Conservation (phyloP, 1,140 invertebrate genomes). For the Macrotrachela quadricornifera region DNA sequence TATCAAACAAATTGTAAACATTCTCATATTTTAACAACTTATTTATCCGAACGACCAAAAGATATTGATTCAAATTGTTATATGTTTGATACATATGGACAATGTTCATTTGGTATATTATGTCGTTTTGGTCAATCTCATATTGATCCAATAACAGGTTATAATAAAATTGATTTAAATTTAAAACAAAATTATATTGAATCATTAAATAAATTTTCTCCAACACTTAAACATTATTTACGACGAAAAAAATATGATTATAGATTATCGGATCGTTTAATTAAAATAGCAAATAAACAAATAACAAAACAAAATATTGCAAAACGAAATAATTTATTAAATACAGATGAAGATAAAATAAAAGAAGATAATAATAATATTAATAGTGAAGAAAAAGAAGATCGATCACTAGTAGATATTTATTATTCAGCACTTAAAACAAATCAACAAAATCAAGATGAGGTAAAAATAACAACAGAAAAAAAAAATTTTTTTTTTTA, state of each 20-base stretch:
- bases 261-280: conserved; percentile 28
- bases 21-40: neutral
- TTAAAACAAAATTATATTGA: conserved; percentile 31
- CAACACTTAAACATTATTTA: conserved; percentile 46
- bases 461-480: too few species aligned
- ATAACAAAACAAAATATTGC: conserved; percentile 10
- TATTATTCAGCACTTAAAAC: neutral
- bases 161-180: conserved; percentile 38
- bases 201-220: conserved; percentile 34
- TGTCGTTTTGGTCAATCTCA: conserved; percentile 48
- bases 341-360: neutral
- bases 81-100: conserved; percentile 45
- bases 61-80: conserved; percentile 52
- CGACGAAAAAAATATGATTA: conserved; percentile 70
- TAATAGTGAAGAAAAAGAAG: neutral
- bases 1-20: conserved; percentile 1
- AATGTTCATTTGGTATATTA: conserved; percentile 51
- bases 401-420: neutral
- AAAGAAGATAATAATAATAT: neutral
- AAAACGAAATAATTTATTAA: conserved; percentile 16
- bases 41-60: conserved; percentile 21
- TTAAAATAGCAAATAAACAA: conserved; percentile 19
- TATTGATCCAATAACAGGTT: conserved; percentile 30
- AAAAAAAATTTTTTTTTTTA: too few species aligned
- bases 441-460: conserved; percentile 1